Conservation (phyloP, 2,113 vertebrate genomes). For the Neofelis nebulosa region DNA sequence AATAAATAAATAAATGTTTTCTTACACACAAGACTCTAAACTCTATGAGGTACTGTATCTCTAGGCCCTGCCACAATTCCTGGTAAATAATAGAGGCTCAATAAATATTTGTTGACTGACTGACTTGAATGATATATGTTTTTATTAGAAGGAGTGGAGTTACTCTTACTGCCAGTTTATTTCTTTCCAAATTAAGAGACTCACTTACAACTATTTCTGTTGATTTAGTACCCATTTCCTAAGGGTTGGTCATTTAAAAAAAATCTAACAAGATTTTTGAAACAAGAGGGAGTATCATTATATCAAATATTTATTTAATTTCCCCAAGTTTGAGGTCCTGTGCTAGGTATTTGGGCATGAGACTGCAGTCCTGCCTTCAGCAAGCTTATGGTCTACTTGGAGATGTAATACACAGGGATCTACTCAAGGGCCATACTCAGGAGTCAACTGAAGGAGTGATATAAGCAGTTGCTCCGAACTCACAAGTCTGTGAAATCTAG, state of each 20-base stretch:
- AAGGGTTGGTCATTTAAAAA: background rate
- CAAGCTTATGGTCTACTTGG: background rate
- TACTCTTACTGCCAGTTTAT: background rate
- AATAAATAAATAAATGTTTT: background rate
- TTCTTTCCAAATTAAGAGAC: background rate
- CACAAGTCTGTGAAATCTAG: background rate
- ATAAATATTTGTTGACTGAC: background rate
- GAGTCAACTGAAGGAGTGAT: background rate
- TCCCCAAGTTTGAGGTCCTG: background rate
- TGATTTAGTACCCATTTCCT: background rate
- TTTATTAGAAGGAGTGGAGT: background rate
- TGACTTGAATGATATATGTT: background rate
- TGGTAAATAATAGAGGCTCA: background rate
- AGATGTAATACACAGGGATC: background rate
- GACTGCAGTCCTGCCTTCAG: background rate
- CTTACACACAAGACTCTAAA: background rate
- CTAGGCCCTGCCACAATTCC: background rate
- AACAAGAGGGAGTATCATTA: background rate
- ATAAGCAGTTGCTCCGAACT: background rate
- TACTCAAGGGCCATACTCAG: background rate
- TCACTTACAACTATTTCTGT: background rate
- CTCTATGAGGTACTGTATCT: background rate
- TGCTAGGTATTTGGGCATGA: background rate
- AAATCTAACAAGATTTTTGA: background rate
- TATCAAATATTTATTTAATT: background rate